Conservation (phyloP, 2,113 vertebrate genomes). For the Pycnonotus jocosus region DNA sequence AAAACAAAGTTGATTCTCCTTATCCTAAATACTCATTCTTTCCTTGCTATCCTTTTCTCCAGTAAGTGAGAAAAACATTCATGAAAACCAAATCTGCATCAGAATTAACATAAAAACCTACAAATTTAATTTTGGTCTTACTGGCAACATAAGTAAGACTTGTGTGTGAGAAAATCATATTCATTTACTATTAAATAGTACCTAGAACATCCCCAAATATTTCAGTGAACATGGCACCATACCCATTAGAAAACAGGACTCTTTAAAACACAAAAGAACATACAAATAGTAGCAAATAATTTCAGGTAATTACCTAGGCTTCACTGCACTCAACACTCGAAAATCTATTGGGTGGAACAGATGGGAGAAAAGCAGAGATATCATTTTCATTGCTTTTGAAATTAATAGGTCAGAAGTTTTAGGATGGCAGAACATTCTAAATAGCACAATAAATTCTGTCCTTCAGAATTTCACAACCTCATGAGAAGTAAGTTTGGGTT, state of each 20-base stretch:
- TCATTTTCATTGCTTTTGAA: not conserved
- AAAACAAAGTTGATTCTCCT: not conserved
- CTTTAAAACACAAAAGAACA: not conserved
- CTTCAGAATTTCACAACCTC: not conserved
- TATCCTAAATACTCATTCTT: not conserved
- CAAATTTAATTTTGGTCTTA: not conserved
- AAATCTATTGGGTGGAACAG: constrained; percentile 5
- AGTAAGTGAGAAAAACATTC: not conserved
- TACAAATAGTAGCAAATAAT: not conserved
- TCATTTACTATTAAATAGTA: not conserved
- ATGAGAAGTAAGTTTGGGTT: not conserved
- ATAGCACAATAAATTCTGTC: not conserved
- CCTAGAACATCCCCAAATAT: not conserved
- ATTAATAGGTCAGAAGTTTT: not conserved
- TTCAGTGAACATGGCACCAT: not conserved
- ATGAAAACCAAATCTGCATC: not conserved
- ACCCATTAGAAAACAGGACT: not conserved
- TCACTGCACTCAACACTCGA: not conserved
- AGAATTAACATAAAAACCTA: not conserved
- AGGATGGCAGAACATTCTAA: not conserved
- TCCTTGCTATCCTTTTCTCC: not conserved
- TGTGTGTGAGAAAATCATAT: not conserved
- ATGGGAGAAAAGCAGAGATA: not conserved
- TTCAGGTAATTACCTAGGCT: constrained; percentile 8
- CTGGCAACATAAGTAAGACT: not conserved